Evolutionary conservation across 2,113 vertebrate species (phyloP).

Genomic region (Clarias magur): DNA sequence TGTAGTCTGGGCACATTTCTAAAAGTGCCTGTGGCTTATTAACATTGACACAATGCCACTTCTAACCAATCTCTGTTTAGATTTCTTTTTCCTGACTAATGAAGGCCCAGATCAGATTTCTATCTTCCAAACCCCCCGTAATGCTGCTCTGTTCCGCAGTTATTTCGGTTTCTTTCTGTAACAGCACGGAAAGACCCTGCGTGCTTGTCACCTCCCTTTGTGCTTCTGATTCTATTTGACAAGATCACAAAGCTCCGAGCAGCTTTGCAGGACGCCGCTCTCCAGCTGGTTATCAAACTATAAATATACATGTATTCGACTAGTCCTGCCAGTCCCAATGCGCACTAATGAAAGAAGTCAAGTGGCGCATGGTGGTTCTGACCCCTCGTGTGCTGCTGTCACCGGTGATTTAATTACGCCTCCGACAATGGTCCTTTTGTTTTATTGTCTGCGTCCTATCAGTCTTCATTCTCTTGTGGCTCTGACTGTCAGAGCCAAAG

Average conservation of each 20-base stretch:
- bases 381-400: slow-evolving; percentile 69
- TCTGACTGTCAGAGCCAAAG: slow-evolving; percentile 60
- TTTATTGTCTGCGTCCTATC: slow-evolving; percentile 53
- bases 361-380: slow-evolving; percentile 70
- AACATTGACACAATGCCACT: slow-evolving; percentile 28
- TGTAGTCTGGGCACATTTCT: slow-evolving; percentile 34
- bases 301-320: slow-evolving; percentile 72
- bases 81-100: background rate
- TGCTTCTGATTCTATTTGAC: slow-evolving; percentile 60
- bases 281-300: slow-evolving; percentile 77
- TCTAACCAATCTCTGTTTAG: slow-evolving; percentile 5
- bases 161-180: slow-evolving; percentile 48
- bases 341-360: slow-evolving; percentile 74
- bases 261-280: slow-evolving; percentile 64
- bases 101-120: slow-evolving; percentile 29
- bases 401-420: slow-evolving; percentile 72
- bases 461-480: slow-evolving; percentile 55
- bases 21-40: slow-evolving; percentile 24
- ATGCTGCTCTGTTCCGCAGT: slow-evolving; percentile 28
- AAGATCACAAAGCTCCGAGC: slow-evolving; percentile 50
- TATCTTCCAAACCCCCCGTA: slow-evolving; percentile 19
- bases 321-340: slow-evolving; percentile 69
- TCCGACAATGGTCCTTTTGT: slow-evolving; percentile 64
- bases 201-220: slow-evolving; percentile 57
- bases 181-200: slow-evolving; percentile 34